phyloP scores from a whole-genome alignment of 2,888 invertebrate species.

The Iselma pallidipennis region DNA sequence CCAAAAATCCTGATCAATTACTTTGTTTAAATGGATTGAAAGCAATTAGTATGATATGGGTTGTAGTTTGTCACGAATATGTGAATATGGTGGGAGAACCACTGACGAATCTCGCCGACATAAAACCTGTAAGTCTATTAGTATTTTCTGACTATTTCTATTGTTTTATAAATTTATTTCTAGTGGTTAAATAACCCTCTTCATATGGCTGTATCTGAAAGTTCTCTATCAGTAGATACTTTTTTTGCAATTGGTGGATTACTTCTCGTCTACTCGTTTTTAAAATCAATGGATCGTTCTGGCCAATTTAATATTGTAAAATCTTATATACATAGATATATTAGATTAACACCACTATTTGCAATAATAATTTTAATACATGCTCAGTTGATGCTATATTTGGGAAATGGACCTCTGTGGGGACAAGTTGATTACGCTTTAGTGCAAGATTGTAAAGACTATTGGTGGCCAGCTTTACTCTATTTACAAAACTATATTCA shows the following conservation, averaged over 20 bases:
- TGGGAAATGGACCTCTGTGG: conserved; percentile 59
- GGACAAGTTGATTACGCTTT: conserved; percentile 12
- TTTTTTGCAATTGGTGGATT: conserved; percentile 14
- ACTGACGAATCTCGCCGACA: neutral
- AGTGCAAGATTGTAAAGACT: conserved; percentile 45
- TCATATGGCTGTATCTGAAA: neutral
- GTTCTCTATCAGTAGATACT: conserved; percentile 10
- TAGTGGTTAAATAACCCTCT: neutral
- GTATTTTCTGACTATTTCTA: no score
- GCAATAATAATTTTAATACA: conserved; percentile 58
- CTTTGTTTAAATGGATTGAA: conserved; percentile 17
- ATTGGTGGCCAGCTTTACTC: conserved; percentile 59
- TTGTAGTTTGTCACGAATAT: conserved; percentile 11
- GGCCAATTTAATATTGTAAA: conserved; percentile 42
- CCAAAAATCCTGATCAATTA: conserved; percentile 1
- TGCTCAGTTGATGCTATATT: conserved; percentile 57
- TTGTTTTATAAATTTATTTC: conserved; percentile 1
- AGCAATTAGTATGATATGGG: conserved; percentile 21
- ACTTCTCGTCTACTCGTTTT: conserved; percentile 2
- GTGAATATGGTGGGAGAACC: neutral
- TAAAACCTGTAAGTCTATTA: conserved; percentile 2
- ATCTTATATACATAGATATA: conserved; percentile 20
- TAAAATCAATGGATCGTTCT: conserved; percentile 35
- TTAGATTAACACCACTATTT: conserved; percentile 61
- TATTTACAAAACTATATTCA: conserved; percentile 58